Base-by-base conservation (phyloP, 2,888 invertebrate genomes). In the Phorcus lineatus region DNA sequence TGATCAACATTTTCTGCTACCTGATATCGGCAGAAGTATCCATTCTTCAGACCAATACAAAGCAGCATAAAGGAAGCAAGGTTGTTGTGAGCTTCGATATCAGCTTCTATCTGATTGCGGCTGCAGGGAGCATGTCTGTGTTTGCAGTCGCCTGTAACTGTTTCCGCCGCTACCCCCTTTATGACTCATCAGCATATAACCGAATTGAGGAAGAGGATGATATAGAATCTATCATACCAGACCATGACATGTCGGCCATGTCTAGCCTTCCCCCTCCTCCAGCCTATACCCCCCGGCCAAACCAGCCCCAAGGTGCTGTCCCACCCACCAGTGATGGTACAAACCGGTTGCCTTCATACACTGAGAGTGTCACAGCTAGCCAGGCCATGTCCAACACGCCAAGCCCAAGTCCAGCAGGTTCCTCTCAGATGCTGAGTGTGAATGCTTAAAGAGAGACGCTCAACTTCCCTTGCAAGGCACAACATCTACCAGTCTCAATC, bases 81-180 rank as follows among this genome's bases (percentile, higher is more conserved):
- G 89, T 92, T 17, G 87, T 88, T n/a, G 90, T 92, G 2, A 89
- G 90, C 80, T 93, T 93, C 88, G 93, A 92, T 82, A 88, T 92
- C 36, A 92, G 93, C 83, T 93, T 93, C 84, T 94, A 93, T 85
- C 86, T 94, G 70, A 87, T 93, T 22, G 91, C 93, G 22, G 91
- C 91, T 28, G 92, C 94, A 94, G 96, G 96, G 88, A 95, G 95
- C 66, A 93, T 95, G 74, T 95, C 96, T 57, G 94, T 96, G 75
- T 91, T 96, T 86, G 96, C 96, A 7, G 95, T 96, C 17, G 95
- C 96, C 24, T 95, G 95, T 85, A 96, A 95, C 88, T 93, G 96
- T 67, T 94, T 96, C 31, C 87, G 90, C 22, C 86, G 91, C 24
- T 89, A 91, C 75, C 88, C 96, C 95, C 86, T 87, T 19, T 84